A percentile compares a stretch with the other conserved stretches of the same genome.
Evolutionary conservation across 2,888 invertebrate genomes (phyloP).

Genomic region (Minunthozetes semirufus): DNA sequence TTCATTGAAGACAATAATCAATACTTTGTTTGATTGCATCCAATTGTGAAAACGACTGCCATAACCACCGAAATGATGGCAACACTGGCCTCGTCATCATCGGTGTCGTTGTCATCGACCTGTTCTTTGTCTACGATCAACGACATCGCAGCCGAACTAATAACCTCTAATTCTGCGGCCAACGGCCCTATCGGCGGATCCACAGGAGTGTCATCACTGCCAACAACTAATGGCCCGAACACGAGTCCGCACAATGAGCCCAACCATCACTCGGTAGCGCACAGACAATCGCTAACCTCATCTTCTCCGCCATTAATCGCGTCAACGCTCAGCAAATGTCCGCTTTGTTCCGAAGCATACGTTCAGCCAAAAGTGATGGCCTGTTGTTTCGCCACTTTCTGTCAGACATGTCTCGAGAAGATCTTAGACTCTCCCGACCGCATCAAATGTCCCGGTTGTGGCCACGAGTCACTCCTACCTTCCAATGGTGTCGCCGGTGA

Average conservation of each 20-base stretch:
- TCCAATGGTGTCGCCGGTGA: slow-evolving; percentile 51
- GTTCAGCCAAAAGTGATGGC: slow-evolving; percentile 67
- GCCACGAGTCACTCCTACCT: slow-evolving; percentile 47
- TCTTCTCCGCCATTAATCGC: slow-evolving; percentile 2
- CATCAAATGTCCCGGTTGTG: slow-evolving; percentile 65
- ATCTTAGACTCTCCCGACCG: slow-evolving; percentile 62
- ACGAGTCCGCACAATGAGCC: slow-evolving; percentile 12
- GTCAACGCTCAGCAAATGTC: slow-evolving; percentile 52
- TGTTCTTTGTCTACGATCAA: slow-evolving; percentile 26
- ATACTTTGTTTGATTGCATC: background rate
- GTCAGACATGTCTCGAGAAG: slow-evolving; percentile 71
- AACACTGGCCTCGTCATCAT: slow-evolving; percentile 19
- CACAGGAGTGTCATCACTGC: background rate
- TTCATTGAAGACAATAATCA: too few relatives aligned
- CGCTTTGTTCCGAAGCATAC: slow-evolving; percentile 68
- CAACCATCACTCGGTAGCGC: background rate
- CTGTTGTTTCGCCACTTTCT: slow-evolving; percentile 72
- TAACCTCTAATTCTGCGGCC: background rate
- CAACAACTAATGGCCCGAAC: background rate
- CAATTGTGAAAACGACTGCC: background rate
- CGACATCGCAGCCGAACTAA: slow-evolving; percentile 20
- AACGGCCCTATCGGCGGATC: background rate
- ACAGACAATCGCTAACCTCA: slow-evolving; percentile 9
- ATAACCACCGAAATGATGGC: slow-evolving; percentile 20
- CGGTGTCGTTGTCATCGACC: slow-evolving; percentile 17